Conservation (phyloP, 2,888 invertebrate genomes). For the Tenthredo distinguenda region DNA sequence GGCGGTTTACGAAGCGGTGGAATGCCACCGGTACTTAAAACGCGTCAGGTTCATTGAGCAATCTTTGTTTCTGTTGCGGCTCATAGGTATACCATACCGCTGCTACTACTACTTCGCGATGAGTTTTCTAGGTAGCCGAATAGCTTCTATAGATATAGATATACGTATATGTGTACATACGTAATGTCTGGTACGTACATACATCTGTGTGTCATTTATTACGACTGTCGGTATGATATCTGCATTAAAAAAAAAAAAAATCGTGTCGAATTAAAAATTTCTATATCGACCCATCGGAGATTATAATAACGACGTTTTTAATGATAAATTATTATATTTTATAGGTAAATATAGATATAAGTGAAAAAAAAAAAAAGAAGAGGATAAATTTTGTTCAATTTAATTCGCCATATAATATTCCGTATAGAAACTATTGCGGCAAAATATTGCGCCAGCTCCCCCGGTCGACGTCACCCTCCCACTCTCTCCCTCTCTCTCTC, state of each 20-base stretch:
- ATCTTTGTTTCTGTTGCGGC: slow-evolving; percentile 58
- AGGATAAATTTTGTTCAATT: too few species aligned
- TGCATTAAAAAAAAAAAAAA: too few species aligned
- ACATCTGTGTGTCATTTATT: not conserved
- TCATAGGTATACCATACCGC: not conserved
- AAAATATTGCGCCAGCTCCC: slow-evolving; percentile 28
- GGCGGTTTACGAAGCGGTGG: slow-evolving; percentile 53
- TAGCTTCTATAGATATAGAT: not conserved
- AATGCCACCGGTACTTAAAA: slow-evolving; percentile 65
- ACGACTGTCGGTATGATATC: not conserved
- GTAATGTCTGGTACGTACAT: not conserved
- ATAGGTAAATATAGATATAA: too few species aligned
- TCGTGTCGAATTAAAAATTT: too few species aligned
- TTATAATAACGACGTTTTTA: too few species aligned
- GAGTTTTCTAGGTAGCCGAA: not conserved
- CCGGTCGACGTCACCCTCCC: not conserved
- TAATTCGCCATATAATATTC: not conserved
- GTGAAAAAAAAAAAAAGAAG: too few species aligned
- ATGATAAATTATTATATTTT: too few species aligned
- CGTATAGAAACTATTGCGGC: slow-evolving; percentile 11
- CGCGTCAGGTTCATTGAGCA: slow-evolving; percentile 76
- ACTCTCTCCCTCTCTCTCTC: not conserved
- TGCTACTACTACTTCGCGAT: not conserved
- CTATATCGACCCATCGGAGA: too few species aligned
- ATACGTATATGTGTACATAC: not conserved